A percentile compares a stretch with the other conserved stretches of the same genome.
Evolutionary conservation across 2,113 vertebrate genomes (phyloP).

Genomic region (Rhinolophus sinicus): DNA sequence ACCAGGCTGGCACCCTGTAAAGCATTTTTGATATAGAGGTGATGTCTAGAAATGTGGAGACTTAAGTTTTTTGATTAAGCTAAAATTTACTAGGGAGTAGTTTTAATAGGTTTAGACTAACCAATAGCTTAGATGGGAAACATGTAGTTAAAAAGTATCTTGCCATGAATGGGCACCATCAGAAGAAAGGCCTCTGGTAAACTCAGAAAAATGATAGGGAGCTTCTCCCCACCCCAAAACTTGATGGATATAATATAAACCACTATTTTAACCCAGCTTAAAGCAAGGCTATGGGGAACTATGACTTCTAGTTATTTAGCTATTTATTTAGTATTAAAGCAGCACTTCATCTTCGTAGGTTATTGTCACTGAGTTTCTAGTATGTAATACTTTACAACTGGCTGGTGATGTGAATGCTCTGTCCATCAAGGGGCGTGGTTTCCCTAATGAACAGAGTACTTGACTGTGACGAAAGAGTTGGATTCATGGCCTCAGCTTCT

Average conservation of each 20-base stretch:
- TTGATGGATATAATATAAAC: background rate
- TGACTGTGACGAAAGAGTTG: background rate
- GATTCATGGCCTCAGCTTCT: background rate
- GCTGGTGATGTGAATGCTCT: background rate
- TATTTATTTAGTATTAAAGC: background rate
- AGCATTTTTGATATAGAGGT: background rate
- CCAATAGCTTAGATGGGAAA: constrained; percentile 35
- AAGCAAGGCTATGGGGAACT: background rate
- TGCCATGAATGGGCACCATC: background rate
- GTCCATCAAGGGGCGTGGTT: background rate
- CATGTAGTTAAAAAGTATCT: background rate
- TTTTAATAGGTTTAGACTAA: constrained; percentile 31
- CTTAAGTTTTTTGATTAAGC: background rate
- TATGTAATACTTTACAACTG: background rate
- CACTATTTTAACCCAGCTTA: background rate
- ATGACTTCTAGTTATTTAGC: background rate
- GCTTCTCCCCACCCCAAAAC: rapidly evolving
- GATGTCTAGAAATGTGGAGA: background rate
- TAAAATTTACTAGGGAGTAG: background rate
- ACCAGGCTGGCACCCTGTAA: background rate
- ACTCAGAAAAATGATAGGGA: background rate
- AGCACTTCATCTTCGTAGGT: background rate
- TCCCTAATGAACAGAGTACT: background rate
- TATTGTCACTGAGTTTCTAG: background rate
- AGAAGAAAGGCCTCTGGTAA: background rate